A percentile compares a stretch with the other conserved stretches of the same genome.
phyloP scores from a whole-genome alignment of 1,140 invertebrate genomes.

The Zeugodacus cucurbitae region DNA sequence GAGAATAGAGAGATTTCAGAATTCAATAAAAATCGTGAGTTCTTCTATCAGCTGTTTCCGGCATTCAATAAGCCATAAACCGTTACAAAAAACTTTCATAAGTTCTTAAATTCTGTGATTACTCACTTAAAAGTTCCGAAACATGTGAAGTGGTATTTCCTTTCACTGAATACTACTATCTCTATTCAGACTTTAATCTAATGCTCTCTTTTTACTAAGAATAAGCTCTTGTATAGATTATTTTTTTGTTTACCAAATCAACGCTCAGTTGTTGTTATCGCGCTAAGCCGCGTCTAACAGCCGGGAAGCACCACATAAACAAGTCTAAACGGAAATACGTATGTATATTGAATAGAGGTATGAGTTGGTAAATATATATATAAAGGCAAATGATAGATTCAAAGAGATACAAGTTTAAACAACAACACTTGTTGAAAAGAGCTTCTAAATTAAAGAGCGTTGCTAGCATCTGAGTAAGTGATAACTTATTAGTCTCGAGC shows the following conservation, averaged over 20 bases:
- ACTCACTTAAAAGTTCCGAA: not conserved
- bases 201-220: not conserved
- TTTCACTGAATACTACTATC: not conserved
- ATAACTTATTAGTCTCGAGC: not conserved
- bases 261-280: not conserved
- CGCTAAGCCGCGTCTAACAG: not conserved
- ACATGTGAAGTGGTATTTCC: not conserved
- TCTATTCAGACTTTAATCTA: not conserved
- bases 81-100: too few species aligned
- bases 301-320: not conserved
- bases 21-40: too few species aligned
- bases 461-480: not conserved
- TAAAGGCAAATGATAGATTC: too few species aligned
- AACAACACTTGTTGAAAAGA: not conserved
- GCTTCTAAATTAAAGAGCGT: not conserved
- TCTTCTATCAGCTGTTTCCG: not conserved
- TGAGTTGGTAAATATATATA: too few species aligned
- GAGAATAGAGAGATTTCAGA: too few species aligned
- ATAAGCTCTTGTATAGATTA: not conserved
- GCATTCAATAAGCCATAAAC: too few species aligned
- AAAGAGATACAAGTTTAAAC: too few species aligned
- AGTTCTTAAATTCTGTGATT: not conserved
- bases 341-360: too few species aligned
- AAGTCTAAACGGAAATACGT: not conserved
- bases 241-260: not conserved